A percentile compares a stretch with the other conserved stretches of the same genome.
These are phyloP conservation scores for Tachysurus fulvidraco DNA, from an alignment of 2,113 vertebrate species.

Conservation along the genomic window DNA sequence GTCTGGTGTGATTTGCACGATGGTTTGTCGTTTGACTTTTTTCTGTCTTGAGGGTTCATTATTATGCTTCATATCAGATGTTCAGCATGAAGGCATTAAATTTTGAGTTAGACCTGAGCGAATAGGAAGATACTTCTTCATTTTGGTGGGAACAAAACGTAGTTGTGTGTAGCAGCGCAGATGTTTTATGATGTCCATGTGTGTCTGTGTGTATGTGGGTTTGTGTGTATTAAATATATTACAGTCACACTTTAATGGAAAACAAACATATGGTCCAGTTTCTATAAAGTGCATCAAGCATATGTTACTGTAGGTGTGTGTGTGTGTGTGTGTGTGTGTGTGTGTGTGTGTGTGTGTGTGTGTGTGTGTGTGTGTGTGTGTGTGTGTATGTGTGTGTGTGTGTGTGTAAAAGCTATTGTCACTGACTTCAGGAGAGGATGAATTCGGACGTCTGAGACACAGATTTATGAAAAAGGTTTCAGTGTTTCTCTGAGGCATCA, in stretches of 20 bases:
- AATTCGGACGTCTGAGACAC: too few relatives aligned
- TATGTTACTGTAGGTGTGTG: not conserved
- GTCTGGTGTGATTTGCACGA: constrained; percentile 25
- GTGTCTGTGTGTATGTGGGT: constrained; percentile 12
- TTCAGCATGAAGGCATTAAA: constrained; percentile 9
- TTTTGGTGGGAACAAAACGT: constrained; percentile 49
- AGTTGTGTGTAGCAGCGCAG: not conserved
- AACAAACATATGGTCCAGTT: not conserved
- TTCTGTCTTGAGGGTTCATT: constrained; percentile 5
- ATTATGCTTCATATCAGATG: constrained; percentile 21
- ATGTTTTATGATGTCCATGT: constrained; percentile 18
- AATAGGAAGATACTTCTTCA: constrained; percentile 58
- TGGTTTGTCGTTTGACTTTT: not conserved
- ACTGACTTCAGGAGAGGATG: not conserved
- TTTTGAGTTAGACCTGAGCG: constrained; percentile 15
- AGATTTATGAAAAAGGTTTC: constrained; percentile 3
- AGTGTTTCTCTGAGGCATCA: constrained; percentile 55
- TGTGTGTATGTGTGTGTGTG: not conserved
- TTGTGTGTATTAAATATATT: not conserved
- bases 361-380: not conserved
- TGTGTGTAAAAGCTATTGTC: not conserved
- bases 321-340: not conserved
- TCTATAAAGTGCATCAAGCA: constrained; percentile 8
- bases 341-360: not conserved
- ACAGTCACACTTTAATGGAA: not conserved